These are phyloP conservation scores for Plagiodera versicolora DNA, from an alignment of 2,888 invertebrate genomes.

Conservation along the genomic window DNA sequence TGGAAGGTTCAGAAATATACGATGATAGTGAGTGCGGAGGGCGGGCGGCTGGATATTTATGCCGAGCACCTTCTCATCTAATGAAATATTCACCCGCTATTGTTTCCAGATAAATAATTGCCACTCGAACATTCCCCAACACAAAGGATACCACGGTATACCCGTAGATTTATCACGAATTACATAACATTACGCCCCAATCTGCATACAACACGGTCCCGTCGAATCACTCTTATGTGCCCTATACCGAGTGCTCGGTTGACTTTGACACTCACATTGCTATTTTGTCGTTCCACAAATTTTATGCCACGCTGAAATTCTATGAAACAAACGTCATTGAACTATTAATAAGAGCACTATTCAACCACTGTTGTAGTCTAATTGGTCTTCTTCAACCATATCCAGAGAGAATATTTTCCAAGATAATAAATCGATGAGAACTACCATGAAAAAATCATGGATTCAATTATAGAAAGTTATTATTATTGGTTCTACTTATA, in stretches of 20 bases:
- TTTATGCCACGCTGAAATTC: no score
- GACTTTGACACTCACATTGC: no score
- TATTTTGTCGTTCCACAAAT: no score
- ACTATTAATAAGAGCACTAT: no score
- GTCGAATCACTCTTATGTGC: constrained; percentile 17
- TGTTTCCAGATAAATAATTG: constrained; percentile 45
- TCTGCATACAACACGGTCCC: constrained; percentile 35
- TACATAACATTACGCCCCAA: constrained; percentile 39
- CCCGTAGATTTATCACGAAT: constrained; percentile 42
- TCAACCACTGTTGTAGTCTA: no score
- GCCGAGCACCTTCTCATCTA: constrained; percentile 39
- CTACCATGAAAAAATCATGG: no score
- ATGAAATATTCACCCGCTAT: constrained; percentile 44
- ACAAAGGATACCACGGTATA: constrained; percentile 41
- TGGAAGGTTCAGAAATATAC: constrained; percentile 15
- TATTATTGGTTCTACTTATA: no score
- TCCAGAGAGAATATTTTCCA: no score
- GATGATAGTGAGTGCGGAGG: constrained; percentile 27
- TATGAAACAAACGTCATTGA: no score
- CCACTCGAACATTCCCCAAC: constrained; percentile 42
- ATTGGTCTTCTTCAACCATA: no score
- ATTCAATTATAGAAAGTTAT: no score
- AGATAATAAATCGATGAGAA: no score
- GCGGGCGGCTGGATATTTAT: constrained; percentile 37
- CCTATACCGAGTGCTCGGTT: neutral